phyloP scores from a whole-genome alignment of 2,113 vertebrate species.

The Setophaga petechia region DNA sequence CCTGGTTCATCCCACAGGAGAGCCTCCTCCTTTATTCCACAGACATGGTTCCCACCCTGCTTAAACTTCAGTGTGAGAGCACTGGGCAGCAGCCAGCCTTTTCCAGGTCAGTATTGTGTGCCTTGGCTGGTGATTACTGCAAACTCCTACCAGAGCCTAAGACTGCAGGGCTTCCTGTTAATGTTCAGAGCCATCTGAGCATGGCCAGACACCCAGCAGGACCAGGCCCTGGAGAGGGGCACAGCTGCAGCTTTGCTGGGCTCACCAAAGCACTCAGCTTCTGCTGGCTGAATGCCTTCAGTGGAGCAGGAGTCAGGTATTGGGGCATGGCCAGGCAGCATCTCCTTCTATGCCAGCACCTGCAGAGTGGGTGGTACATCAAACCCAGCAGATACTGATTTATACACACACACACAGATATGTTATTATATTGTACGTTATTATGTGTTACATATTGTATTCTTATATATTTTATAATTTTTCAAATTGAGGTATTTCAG shows the following conservation, averaged over 20 bases:
- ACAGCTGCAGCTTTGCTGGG: background rate
- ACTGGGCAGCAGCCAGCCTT: background rate
- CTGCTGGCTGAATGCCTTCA: background rate
- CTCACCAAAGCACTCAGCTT: background rate
- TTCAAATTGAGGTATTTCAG: background rate
- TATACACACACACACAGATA: background rate
- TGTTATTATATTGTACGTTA: background rate
- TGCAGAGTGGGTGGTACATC: background rate
- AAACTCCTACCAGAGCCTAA: background rate
- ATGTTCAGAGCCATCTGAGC: background rate
- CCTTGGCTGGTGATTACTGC: background rate
- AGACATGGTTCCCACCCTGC: background rate
- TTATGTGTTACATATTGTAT: too few relatives aligned
- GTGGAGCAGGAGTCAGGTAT: background rate
- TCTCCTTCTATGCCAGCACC: background rate
- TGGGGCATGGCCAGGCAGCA: accelerated
- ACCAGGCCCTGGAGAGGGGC: background rate
- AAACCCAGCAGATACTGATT: background rate
- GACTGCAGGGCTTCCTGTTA: background rate
- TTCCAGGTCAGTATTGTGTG: background rate
- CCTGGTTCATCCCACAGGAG: background rate
- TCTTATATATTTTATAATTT: background rate
- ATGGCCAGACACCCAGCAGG: background rate
- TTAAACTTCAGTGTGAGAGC: background rate
- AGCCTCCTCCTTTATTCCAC: background rate